Base-by-base conservation (phyloP, 2,113 vertebrate species). In the Sinocyclocheilus grahami region DNA sequence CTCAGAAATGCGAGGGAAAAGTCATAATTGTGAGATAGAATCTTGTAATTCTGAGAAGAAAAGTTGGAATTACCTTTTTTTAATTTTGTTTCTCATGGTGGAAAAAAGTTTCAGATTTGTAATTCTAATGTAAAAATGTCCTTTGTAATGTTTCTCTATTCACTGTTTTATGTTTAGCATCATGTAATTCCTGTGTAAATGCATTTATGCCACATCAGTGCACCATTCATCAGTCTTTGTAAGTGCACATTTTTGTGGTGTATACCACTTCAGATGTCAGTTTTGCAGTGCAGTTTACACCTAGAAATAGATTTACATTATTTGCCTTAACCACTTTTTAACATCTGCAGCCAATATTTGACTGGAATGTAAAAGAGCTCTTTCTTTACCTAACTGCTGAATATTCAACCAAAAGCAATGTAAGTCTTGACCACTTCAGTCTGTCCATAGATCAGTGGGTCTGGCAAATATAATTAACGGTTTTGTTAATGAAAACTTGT, bases 291-390 rank as follows among this genome's bases (percentile, higher is more conserved):
- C 51, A 2, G 51, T 39, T 86, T 16, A 22, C 69, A 72, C 0
- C 18, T 5, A n/a, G 71, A 10, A 67, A 5, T 12, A 4, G 16
- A 46, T 76, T 82, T 60, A 24, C 4, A 37, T 85, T 93, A 62
- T 92, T 91, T 93, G 94, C 93, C 94, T 97, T 96, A 97, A 97
- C 93, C 78, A 3, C 42, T 72, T 4, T 2, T 62, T 46, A 90
- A 99, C 97, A 99, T 98, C 91, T 99, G 92, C 95, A 96, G 90
- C 97, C 96, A 83, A 96, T 99, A 94, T 99, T 99, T 92, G 97
- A 99, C 92, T 99, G 98, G 98, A 99, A 99, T 48, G 98, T 99
- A 22, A 99, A 99, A 92, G 96, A 98, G 86, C 94, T 99, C 86
- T 99, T 99, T 91, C 95, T 99, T 22, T 99, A 99, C 88, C 95